Percentiles rank a stretch among this genome's conserved stretches.
Conservation (phyloP, 1,140 invertebrate species). For the Olivierus martensii region DNA sequence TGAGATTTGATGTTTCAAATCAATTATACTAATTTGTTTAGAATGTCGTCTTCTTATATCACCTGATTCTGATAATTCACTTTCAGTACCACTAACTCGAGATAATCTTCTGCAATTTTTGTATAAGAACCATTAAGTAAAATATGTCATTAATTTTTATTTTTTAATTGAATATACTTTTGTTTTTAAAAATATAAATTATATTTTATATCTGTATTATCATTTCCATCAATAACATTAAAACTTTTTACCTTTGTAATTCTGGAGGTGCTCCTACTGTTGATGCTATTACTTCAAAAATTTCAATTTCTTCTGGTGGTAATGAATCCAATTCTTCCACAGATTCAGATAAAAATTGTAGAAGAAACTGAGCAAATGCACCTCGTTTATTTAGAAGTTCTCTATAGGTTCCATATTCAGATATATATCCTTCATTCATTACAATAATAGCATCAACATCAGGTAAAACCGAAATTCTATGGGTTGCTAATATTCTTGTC, state of each 20-base stretch:
- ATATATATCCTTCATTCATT: slow-evolving; percentile 26
- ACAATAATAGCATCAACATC: slow-evolving; percentile 30
- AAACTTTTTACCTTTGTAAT: slow-evolving; percentile 1
- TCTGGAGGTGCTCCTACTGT: slow-evolving; percentile 8
- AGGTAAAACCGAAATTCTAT: slow-evolving; percentile 29
- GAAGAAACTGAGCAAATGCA: slow-evolving; percentile 41
- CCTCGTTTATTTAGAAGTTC: slow-evolving; percentile 20
- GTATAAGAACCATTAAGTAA: too few relatives aligned
- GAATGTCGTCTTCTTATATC: too few relatives aligned
- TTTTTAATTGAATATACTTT: too few relatives aligned
- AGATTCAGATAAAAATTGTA: slow-evolving; percentile 60
- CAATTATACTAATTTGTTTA: too few relatives aligned
- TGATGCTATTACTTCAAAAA: slow-evolving; percentile 17
- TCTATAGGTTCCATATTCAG: slow-evolving; percentile 28
- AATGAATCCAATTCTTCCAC: slow-evolving; percentile 28
- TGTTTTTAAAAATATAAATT: too few relatives aligned
- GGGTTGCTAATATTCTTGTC: slow-evolving; percentile 31
- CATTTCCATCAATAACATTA: too few relatives aligned
- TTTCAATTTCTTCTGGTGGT: slow-evolving; percentile 16
- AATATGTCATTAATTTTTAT: too few relatives aligned
- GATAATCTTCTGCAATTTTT: too few relatives aligned
- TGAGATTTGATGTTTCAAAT: too few relatives aligned
- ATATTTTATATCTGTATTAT: too few relatives aligned
- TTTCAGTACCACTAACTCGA: too few relatives aligned
- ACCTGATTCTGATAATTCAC: too few relatives aligned